These are phyloP conservation scores for Eupeodes corollae DNA, from an alignment of 1,140 invertebrate genomes.

Conservation along the genomic window DNA sequence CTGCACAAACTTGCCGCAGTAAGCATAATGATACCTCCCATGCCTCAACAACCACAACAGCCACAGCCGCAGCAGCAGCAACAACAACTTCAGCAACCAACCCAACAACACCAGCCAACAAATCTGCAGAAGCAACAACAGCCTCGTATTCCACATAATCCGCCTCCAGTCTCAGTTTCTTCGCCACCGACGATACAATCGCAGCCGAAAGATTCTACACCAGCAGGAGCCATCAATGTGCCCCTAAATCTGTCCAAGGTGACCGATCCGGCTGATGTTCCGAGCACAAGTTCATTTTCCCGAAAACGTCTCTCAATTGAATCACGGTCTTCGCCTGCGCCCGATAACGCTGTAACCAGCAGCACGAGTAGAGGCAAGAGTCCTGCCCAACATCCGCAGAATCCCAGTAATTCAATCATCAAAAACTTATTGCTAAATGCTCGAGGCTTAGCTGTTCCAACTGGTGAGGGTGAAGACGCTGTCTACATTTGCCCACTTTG, in stretches of 20 bases:
- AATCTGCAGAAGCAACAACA: constrained; percentile 12
- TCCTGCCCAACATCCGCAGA: constrained; percentile 6
- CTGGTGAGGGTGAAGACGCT: constrained; percentile 42
- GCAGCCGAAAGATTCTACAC: too few species aligned
- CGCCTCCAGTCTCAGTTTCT: constrained; percentile 8
- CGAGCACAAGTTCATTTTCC: not conserved
- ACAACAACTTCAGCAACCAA: constrained; percentile 10
- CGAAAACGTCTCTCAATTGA: constrained; percentile 12
- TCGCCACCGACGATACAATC: constrained; percentile 12
- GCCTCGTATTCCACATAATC: constrained; percentile 10
- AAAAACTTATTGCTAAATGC: constrained; percentile 71
- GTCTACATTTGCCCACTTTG: constrained; percentile 51
- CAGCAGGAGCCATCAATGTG: constrained; percentile 5
- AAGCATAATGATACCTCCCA: not conserved
- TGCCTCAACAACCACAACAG: not conserved
- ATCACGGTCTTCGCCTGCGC: not conserved
- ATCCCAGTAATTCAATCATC: constrained; percentile 62
- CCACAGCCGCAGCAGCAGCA: not conserved
- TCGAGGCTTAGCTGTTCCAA: constrained; percentile 38
- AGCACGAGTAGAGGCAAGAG: not conserved
- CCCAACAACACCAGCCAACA: constrained; percentile 2
- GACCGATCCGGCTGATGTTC: constrained; percentile 8
- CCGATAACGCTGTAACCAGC: not conserved
- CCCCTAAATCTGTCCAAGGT: constrained; percentile 14
- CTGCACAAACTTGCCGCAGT: not conserved